Evolutionary conservation across 1,140 invertebrate genomes (phyloP), one percentile per base, ranked within the genome.

Genomic region (Drosophila takahashii): DNA sequence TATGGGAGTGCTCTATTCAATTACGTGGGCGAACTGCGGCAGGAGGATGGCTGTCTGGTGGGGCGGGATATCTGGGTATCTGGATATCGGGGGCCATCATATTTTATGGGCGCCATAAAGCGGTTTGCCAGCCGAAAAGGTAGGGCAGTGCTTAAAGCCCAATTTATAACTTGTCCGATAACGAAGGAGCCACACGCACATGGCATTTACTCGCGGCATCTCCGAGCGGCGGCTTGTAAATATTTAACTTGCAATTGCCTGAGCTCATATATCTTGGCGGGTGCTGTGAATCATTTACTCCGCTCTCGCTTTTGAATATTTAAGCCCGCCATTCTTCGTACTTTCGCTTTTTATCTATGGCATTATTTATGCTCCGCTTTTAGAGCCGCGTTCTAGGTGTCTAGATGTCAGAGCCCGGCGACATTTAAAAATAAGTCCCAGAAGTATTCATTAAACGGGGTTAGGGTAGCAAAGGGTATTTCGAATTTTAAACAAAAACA

Each of bases 191-290:
- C 61, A 47, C 72, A 69, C 73, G 72, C 61, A 70, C 74, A 69
- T 53, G 73, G 61, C 50, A 66, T 53, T 50, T 44, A 39, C 36
- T 39, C 48, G 27, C 1, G 27, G 27, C 27, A 9, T 32, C 29
- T 1, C 22, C 15, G 32, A 18, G 32, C 22, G 51, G 47, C 29
- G 51, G 47, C 62, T 81, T 64, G 81, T 77, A 84, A 89, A 87
- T 89, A 87, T 89, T 84, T 83, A 79, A 84, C 66, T 64, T 81
- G 70, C 83, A 79, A 84, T 84, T 74, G 65, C 48, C 42, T 10
- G 45, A 64, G 79, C 59, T 44, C 52, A 74, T 75, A 69, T 79
- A 77, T 84, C 64, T 76, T 54, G 48, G 36, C 39, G 57, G 71
- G 76, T 60, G 71, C 79, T 60, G 45, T 67, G 75, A 76, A 77